Evolutionary conservation across 2,888 invertebrate genomes (phyloP).

Genomic region (Syrphus vitripennis): DNA sequence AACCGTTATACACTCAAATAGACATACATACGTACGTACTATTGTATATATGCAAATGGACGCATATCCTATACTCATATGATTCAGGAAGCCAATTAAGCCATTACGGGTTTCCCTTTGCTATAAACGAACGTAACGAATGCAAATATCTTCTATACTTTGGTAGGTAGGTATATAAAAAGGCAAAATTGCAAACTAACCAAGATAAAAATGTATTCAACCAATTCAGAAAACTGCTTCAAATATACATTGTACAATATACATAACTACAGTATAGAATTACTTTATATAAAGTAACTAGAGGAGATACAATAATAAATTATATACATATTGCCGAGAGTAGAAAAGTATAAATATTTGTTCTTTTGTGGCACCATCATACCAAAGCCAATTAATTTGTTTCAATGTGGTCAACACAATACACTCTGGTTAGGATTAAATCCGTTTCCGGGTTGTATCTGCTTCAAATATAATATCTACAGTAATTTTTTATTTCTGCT

Average conservation of each 20-base stretch:
- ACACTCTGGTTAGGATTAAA: neutral
- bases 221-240: neutral
- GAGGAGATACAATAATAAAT: neutral
- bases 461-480: no score
- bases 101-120: neutral
- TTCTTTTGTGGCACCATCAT: neutral
- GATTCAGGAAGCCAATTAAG: slow-evolving; percentile 7
- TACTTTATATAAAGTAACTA: neutral
- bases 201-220: neutral
- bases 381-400: slow-evolving; percentile 3
- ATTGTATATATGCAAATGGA: neutral
- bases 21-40: neutral
- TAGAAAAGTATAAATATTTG: neutral
- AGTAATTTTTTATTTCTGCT: neutral
- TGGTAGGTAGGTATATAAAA: no score
- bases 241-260: neutral
- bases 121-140: neutral
- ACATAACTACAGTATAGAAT: neutral
- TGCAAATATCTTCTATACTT: neutral
- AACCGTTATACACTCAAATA: neutral
- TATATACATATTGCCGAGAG: neutral
- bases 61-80: neutral
- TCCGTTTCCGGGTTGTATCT: neutral
- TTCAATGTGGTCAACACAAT: neutral
- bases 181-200: neutral